Percentiles rank a stretch among this genome's conserved stretches.
phyloP scores from a whole-genome alignment of 2,888 invertebrate genomes.

The Stenodema calcarata region DNA sequence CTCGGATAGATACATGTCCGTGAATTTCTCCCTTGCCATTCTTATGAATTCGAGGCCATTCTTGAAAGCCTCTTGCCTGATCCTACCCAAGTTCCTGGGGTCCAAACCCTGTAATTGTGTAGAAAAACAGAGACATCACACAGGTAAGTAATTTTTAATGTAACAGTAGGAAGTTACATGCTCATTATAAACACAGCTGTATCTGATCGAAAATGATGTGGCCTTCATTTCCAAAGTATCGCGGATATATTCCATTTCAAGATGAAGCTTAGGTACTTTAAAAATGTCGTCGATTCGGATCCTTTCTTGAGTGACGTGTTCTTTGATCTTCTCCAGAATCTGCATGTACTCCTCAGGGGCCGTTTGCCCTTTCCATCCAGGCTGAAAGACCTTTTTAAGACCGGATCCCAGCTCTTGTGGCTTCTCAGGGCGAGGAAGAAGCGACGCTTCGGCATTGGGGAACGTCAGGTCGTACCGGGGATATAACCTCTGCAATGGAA shows the following conservation, averaged over 20 bases:
- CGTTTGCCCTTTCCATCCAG: slow-evolving; percentile 26
- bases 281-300: slow-evolving; percentile 23
- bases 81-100: background rate
- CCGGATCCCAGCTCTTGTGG: background rate
- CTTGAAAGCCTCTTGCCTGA: slow-evolving; percentile 15
- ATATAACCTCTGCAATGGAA: background rate
- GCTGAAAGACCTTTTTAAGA: slow-evolving; percentile 3
- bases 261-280: background rate
- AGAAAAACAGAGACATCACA: no score
- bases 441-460: slow-evolving; percentile 1
- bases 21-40: slow-evolving; percentile 9
- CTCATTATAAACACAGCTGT: no score
- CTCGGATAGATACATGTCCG: slow-evolving; percentile 30
- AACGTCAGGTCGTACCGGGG: background rate
- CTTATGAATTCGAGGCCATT: slow-evolving; percentile 37
- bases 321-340: slow-evolving; percentile 29
- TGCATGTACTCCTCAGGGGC: slow-evolving; percentile 31
- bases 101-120: background rate
- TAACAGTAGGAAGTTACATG: no score
- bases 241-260: no score
- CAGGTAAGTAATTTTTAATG: no score
- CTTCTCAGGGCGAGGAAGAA: slow-evolving; percentile 13
- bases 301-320: slow-evolving; percentile 8
- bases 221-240: no score
- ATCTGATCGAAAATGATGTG: no score